Evolutionary conservation across 2,888 invertebrate genomes (phyloP), one percentile per base, ranked within the genome.

Genomic region (Deilephila porcellus): DNA sequence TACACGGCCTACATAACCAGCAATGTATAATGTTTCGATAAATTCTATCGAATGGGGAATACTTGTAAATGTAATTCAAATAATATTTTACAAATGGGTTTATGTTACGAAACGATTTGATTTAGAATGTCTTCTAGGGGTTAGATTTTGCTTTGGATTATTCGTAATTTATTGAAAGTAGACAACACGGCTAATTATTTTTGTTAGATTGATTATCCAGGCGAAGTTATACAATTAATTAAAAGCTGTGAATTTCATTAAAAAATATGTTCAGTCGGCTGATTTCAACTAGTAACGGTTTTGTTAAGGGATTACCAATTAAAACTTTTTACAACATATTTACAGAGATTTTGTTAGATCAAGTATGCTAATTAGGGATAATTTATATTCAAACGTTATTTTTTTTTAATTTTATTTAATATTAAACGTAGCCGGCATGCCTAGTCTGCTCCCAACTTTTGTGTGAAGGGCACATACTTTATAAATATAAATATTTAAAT

Each of bases 271-370:
- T n/a, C n/a, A 56, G 4, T n/a, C 56, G 17, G n/a, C 17, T n/a
- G 5, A 19, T 56, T 56, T 56, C 6, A 56, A 56, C 60, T 60
- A 60, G 5, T 60, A 60, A 60, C 5, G 17, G 5, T 60, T 29
- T 60, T 29, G 17, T 25, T 60, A 17, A 67, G 67, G 17, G 67
- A 67, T 67, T 52, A 45, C 45, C 52, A 67, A 67, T 67, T 67
- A 67, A 67, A 67, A 53, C 37, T 64, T 32, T n/a, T 20, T 14
- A 14, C 25, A 67, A 52, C 67, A 25, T 52, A 45, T 63, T 67
- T 63, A 34, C 19, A 2, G 2, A 63, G n/a, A 56, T 63, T 63
- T 63, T 45, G 20, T 25, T 52, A 67, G 19, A 20, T 25, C 14
- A 45, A 67, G 25, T 32, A 34, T 8, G 14, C 5, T 67, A 45